Evolutionary conservation across 2,797 vertebrate species (phyloP).

Genomic region (Lophotriccus pileatus): DNA sequence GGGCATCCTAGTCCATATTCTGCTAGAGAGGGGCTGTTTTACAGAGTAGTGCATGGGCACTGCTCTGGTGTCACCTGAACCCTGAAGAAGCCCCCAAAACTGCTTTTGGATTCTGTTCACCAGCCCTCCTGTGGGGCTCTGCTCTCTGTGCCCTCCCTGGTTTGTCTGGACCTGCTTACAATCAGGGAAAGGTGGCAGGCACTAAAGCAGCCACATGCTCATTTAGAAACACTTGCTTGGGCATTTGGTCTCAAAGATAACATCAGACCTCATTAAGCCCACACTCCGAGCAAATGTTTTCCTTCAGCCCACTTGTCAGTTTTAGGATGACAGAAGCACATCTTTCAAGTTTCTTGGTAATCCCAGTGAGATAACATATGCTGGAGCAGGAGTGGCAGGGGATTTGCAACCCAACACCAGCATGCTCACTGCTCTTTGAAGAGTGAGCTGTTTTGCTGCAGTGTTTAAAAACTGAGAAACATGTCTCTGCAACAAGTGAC

Average conservation of each 20-base stretch:
- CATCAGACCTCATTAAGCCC: slow-evolving; percentile 51
- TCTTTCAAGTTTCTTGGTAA: slow-evolving; percentile 37
- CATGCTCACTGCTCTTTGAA: neutral
- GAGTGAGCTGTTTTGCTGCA: neutral
- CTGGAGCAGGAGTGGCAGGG: neutral
- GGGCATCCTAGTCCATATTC: neutral
- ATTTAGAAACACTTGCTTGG: neutral
- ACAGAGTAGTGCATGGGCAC: fast-evolving
- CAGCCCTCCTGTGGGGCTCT: neutral
- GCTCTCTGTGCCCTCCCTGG: fast-evolving
- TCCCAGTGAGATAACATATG: slow-evolving; percentile 33
- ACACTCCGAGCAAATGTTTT: slow-evolving; percentile 11
- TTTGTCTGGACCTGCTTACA: neutral
- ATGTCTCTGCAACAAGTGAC: neutral
- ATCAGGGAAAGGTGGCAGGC: neutral
- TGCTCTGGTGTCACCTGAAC: neutral
- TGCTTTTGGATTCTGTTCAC: neutral
- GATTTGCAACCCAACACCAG: slow-evolving; percentile 36
- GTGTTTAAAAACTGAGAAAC: neutral
- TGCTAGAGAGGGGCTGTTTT: neutral
- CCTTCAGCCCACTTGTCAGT: slow-evolving; percentile 42
- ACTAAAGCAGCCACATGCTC: neutral
- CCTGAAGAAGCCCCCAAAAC: neutral
- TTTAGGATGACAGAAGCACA: slow-evolving; percentile 25
- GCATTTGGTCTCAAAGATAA: slow-evolving; percentile 50